Base-by-base conservation (phyloP, 1,140 invertebrate genomes). In the Hypsibius dujardini region DNA sequence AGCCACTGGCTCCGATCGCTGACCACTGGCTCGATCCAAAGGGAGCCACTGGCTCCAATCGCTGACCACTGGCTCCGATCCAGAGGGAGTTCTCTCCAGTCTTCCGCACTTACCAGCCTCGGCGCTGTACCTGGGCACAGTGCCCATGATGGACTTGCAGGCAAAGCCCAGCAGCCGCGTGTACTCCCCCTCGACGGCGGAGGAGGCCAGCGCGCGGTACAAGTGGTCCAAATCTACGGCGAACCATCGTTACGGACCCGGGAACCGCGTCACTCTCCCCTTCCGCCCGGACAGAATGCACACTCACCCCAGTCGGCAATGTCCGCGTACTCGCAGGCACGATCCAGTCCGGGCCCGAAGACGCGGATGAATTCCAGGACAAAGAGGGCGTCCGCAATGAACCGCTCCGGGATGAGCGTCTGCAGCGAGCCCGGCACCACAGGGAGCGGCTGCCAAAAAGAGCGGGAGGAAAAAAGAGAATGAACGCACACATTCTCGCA, bases 361-460 rank as follows among this genome's bases (percentile, higher is more conserved):
- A 67, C 42, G 12, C 62, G 7, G 62, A 67, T 3, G 42, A 67
- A 67, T 42, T 67, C 62, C 42, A 67, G 7, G 7, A 67, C 7
- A 67, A 67, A 67, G 7, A 67, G 62, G 3, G 12, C 62, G 45
- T 67, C 62, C 3, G 7, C 62, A 3, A 67, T 42, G 62, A 67
- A 67, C 45, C 45, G 3, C 3, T 67, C 62, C 7, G 62, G 62
- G 7, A 67, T 7, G 12, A 67, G 62, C 12, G 62, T 67, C 7
- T 67, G 12, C 42, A 67, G 62, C 3, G 7, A 42, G 3, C 3
- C 3, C 7, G 62, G 7, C 3, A 42, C 42, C 7, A 67, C 42
- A 42, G 62, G 62, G 42, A 67, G 12, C 62, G 62, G 62, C 62
- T 67, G 42, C 3, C 3, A 67, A 67, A 14, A 12, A 67, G 3